Evolutionary conservation across 2,888 invertebrate genomes (phyloP), one percentile per base, ranked within the genome.

Genomic region (Charanyca ferruginea): DNA sequence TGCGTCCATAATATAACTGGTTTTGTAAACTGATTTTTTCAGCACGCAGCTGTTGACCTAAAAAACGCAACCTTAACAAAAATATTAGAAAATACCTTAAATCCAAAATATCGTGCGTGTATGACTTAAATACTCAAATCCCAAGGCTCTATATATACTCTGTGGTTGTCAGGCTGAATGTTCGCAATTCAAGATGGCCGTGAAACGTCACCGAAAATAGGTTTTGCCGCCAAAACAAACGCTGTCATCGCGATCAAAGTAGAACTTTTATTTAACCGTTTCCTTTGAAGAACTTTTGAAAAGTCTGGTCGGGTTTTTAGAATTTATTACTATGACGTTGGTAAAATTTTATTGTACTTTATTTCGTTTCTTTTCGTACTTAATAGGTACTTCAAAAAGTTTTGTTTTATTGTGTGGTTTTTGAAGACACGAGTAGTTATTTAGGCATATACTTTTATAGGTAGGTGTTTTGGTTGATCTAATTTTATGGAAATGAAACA

Each of bases 221-320:
- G 66, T 77, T 84, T 81, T 85, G 79, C 87, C 85, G 87, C 87
- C 86, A 89, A 91, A 91, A 90, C 83, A 91, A 88, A 87, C 80
- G 69, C 64, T 85, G 87, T 85, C 85, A 81, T 66, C 41, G 61
- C 80, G 89, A 90, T 90, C 90, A 90, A 90, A 91, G 87, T 75
- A 78, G 58, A 72, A 38, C 77, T 81, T 73, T 63, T 52, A 62
- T 74, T 83, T 86, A 80, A 87, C 85, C 81, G 86, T 86, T 88
- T 84, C 87, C 66, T 89, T 90, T 90, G 89, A 89, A 71, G 82
- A 67, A 51, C 8, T 62, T 70, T 70, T 47, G 32, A n/a, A 25
- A 47, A 32, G n/a, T 22, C 23, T 35, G 16, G 38, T 22, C 20
- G 7, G n/a, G 23, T 41, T 58, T 48, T 44, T n/a, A 20, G 22